These are phyloP conservation scores for Okapia johnstoni DNA, from an alignment of 2,113 vertebrate genomes.

Conservation along the genomic window DNA sequence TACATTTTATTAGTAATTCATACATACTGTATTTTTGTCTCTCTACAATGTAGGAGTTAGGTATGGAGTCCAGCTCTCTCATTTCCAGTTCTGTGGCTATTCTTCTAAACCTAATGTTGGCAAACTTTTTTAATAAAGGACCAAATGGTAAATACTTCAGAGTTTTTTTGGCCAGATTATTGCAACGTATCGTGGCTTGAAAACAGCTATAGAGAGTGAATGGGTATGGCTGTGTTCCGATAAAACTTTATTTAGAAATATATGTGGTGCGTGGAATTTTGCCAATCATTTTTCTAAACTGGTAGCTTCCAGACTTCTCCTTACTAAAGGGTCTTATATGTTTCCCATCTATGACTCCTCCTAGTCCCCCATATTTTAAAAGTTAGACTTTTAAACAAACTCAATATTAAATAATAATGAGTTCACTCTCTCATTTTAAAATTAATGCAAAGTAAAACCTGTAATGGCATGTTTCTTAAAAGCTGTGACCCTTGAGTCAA, in stretches of 20 bases:
- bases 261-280: background rate
- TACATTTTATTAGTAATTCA: background rate
- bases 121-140: background rate
- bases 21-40: background rate
- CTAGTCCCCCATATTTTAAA: background rate
- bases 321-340: background rate
- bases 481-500: background rate
- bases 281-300: background rate
- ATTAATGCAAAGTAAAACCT: background rate
- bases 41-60: background rate
- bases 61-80: background rate
- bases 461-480: background rate
- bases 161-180: background rate
- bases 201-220: background rate
- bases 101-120: background rate
- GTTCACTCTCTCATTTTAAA: background rate
- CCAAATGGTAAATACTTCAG: background rate
- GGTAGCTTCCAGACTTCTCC: background rate
- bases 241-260: conserved; percentile 7
- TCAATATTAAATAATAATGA: background rate
- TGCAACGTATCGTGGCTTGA: background rate
- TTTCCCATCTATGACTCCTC: background rate
- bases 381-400: conserved; percentile 25
- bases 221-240: background rate
- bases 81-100: background rate